phyloP scores from a whole-genome alignment of 2,888 invertebrate species.

The Pandemis heparana region DNA sequence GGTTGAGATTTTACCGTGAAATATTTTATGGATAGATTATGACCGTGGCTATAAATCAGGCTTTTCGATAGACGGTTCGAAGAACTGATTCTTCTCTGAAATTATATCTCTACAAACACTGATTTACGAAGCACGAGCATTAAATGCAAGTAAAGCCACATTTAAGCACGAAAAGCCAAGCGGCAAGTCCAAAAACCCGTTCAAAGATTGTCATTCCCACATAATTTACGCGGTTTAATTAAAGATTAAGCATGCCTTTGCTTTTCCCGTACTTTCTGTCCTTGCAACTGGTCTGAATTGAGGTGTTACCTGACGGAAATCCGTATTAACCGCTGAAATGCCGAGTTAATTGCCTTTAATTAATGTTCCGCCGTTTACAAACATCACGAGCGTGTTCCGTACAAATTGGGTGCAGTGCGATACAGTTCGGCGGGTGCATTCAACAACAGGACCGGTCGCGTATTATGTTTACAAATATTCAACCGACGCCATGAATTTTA shows the following conservation, averaged over 20 bases:
- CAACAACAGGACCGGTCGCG: neutral
- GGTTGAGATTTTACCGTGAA: constrained; percentile 23
- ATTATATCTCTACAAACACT: neutral
- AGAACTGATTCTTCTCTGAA: neutral
- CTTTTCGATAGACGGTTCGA: neutral
- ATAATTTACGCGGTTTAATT: constrained; percentile 21
- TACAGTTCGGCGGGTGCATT: constrained; percentile 12
- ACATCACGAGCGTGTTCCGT: constrained; percentile 8
- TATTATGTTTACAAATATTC: neutral
- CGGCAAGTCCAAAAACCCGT: neutral
- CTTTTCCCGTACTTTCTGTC: constrained; percentile 33
- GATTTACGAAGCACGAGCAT: neutral
- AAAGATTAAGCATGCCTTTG: constrained; percentile 16
- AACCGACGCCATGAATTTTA: neutral
- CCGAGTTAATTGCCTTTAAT: constrained; percentile 38
- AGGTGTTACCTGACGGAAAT: constrained; percentile 40
- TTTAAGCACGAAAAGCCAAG: neutral
- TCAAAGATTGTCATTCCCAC: constrained; percentile 20
- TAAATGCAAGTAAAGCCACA: neutral
- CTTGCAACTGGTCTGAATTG: constrained; percentile 15
- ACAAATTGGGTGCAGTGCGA: constrained; percentile 32
- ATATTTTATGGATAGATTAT: constrained; percentile 13
- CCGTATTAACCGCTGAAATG: constrained; percentile 39
- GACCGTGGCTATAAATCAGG: constrained; percentile 22
- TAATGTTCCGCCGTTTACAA: constrained; percentile 21